These are phyloP conservation scores for Hydriomena furcata DNA, from an alignment of 2,888 invertebrate species.

Conservation along the genomic window DNA sequence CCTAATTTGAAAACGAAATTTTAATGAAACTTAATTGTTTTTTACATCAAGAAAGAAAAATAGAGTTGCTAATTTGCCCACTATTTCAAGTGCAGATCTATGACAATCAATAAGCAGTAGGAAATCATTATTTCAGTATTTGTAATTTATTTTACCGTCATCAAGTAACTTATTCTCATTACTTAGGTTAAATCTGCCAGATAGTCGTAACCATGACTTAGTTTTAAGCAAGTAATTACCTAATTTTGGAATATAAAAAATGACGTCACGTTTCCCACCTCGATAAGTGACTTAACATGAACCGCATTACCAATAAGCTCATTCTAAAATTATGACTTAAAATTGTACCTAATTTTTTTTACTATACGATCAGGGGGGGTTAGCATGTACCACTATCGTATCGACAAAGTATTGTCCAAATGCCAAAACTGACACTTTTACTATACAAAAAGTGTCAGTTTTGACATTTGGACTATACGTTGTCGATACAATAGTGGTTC, in stretches of 20 bases:
- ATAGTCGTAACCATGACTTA: conserved; percentile 34
- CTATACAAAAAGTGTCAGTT: no score
- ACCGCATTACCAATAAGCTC: conserved; percentile 10
- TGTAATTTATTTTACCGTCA: conserved; percentile 26
- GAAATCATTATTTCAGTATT: conserved; percentile 32
- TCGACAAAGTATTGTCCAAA: no score
- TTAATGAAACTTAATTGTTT: neutral
- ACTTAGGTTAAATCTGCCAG: conserved; percentile 23
- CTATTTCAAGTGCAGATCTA: conserved; percentile 12
- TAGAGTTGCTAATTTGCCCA: no score
- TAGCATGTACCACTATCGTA: no score
- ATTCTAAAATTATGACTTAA: no score
- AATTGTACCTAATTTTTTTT: no score
- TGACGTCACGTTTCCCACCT: conserved; percentile 26
- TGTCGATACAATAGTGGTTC: no score
- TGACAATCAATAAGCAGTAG: conserved; percentile 2
- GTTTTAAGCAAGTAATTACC: conserved; percentile 14
- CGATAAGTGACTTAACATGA: conserved; percentile 13
- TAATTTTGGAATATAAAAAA: conserved; percentile 5
- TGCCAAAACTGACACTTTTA: no score
- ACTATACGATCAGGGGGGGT: no score
- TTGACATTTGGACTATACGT: no score
- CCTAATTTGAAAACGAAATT: no score
- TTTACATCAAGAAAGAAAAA: no score
- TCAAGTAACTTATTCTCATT: conserved; percentile 37